phyloP scores from a whole-genome alignment of 2,888 invertebrate genomes.

The Troides oblongomaculatus region DNA sequence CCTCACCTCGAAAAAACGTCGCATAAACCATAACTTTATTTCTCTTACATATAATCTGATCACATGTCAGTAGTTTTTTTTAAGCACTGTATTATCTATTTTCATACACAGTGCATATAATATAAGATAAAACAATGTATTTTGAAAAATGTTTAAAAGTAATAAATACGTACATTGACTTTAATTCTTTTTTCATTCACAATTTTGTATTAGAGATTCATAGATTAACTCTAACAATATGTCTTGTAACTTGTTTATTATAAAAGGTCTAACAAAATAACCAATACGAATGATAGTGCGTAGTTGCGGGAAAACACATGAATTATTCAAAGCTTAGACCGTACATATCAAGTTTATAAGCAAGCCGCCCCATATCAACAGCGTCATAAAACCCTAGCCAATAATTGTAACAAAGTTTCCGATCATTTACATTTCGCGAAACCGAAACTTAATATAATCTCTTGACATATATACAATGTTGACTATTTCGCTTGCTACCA shows the following conservation, averaged over 20 bases:
- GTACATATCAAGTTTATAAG: conserved; percentile 17
- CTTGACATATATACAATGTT: too few species aligned
- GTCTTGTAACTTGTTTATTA: conserved; percentile 12
- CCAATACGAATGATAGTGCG: conserved; percentile 19
- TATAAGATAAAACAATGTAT: too few species aligned
- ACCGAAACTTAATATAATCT: not conserved
- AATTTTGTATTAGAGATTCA: not conserved
- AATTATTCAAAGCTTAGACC: conserved; percentile 19
- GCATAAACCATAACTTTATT: conserved; percentile 4
- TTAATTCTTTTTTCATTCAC: not conserved
- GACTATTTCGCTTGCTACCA: too few species aligned
- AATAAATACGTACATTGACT: not conserved
- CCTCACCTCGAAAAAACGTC: conserved; percentile 11
- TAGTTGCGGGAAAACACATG: conserved; percentile 17
- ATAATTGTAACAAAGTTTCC: conserved; percentile 17
- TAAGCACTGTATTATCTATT: too few species aligned
- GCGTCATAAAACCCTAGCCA: conserved; percentile 17
- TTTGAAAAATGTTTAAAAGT: too few species aligned
- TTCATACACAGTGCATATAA: too few species aligned
- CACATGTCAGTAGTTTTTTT: too few species aligned
- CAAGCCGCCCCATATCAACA: conserved; percentile 13
- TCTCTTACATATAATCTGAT: too few species aligned
- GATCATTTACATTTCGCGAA: not conserved
- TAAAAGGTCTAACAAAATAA: conserved; percentile 19
- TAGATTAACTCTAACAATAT: conserved; percentile 4